A percentile compares a stretch with the other conserved stretches of the same genome.
Conservation (phyloP, 23 tunicate genomes). For the Styela clava region DNA sequence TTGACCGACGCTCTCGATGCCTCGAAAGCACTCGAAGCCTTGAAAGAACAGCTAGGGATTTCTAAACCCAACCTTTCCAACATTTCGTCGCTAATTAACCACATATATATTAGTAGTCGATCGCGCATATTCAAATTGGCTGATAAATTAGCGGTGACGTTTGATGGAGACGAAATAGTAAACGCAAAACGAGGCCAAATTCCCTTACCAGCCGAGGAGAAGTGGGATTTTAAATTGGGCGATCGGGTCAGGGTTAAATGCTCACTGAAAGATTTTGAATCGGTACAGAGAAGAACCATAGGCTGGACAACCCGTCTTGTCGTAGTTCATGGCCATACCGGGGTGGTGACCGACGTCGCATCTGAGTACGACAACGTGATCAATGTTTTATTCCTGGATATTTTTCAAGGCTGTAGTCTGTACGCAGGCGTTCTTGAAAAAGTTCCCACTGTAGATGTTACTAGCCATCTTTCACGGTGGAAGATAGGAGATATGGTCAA, state of each 20-base stretch:
- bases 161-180: not conserved
- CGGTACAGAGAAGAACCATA: not conserved
- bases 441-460: not conserved
- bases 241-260: slow-evolving; percentile 2
- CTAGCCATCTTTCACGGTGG: not conserved
- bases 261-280: not conserved
- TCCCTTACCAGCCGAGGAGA: not conserved
- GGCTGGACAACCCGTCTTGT: not conserved
- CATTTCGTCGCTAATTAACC: too few relatives aligned
- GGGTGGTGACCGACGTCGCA: not conserved
- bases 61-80: too few relatives aligned
- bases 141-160: not conserved
- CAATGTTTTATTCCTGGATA: not conserved
- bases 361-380: slow-evolving; percentile 2
- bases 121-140: not conserved
- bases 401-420: not conserved
- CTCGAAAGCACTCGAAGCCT: too few relatives aligned
- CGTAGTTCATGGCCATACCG: not conserved
- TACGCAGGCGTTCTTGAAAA: not conserved
- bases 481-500: not conserved
- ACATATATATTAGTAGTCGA: not conserved
- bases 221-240: slow-evolving; percentile 20
- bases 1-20: too few relatives aligned
- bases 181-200: not conserved
- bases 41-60: too few relatives aligned